Percentiles rank a stretch among this genome's conserved stretches.
Conservation (phyloP, 64 coral and sea anemone genomes). For the Actinia tenebrosa region DNA sequence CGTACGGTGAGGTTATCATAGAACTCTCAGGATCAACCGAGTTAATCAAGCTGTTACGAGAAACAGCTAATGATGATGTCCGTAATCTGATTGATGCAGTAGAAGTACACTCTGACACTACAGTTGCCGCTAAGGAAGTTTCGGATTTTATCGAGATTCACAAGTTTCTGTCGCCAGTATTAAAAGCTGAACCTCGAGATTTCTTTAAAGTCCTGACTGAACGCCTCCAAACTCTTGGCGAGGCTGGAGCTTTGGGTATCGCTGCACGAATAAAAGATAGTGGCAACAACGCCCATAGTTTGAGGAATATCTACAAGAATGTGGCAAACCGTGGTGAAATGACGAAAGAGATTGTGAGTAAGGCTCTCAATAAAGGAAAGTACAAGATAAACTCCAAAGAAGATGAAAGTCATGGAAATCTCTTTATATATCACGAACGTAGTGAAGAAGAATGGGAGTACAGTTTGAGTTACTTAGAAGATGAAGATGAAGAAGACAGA, state of each 20-base stretch:
- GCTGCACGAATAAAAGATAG: slow-evolving; percentile 74
- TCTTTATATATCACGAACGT: neutral
- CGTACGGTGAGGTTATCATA: neutral
- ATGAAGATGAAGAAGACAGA: neutral
- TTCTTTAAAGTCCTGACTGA: slow-evolving; percentile 20
- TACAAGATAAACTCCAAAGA: slow-evolving; percentile 30
- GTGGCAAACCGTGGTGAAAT: slow-evolving; percentile 89
- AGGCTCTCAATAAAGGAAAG: slow-evolving; percentile 49
- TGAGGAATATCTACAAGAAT: slow-evolving; percentile 72
- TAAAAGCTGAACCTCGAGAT: slow-evolving; percentile 10
- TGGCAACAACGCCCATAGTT: slow-evolving; percentile 76
- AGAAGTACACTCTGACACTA: slow-evolving; percentile 83
- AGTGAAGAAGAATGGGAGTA: neutral
- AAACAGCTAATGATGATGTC: slow-evolving; percentile 78
- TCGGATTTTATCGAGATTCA: slow-evolving; percentile 87
- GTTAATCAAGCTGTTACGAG: slow-evolving; percentile 54
- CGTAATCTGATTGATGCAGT: slow-evolving; percentile 81
- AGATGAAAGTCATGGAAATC: neutral
- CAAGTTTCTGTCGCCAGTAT: slow-evolving; percentile 46
- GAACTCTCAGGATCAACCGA: slow-evolving; percentile 49
- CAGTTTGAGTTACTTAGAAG: neutral
- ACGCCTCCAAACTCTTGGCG: neutral
- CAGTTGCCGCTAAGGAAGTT: slow-evolving; percentile 64
- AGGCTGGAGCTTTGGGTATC: slow-evolving; percentile 35
- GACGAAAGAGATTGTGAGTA: slow-evolving; percentile 84